Percentiles rank a stretch among this genome's conserved stretches.
Conservation (phyloP, 1,140 invertebrate genomes). For the Zaprionus tsacasi region DNA sequence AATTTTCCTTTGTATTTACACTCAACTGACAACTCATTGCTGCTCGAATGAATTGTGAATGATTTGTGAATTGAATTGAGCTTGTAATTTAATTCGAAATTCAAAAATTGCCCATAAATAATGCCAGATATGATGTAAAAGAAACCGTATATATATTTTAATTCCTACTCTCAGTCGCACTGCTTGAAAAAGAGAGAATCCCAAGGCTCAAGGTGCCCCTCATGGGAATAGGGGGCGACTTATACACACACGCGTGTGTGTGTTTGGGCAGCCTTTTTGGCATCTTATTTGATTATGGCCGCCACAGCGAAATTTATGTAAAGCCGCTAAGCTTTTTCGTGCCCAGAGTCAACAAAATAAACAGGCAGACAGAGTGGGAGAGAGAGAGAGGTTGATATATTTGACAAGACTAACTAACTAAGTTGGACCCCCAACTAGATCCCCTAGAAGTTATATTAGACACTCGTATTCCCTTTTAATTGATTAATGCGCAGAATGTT, state of each 20-base stretch:
- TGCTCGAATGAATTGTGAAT: not conserved
- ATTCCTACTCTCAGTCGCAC: conserved; percentile 12
- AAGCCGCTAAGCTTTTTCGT: conserved; percentile 47
- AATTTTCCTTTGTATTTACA: not conserved
- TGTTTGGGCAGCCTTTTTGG: conserved; percentile 22
- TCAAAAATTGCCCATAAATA: not conserved
- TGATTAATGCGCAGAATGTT: conserved; percentile 69
- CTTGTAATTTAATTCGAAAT: not conserved
- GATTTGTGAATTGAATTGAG: not conserved
- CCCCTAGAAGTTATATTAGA: conserved; percentile 47
- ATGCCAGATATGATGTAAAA: not conserved
- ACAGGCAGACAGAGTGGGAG: not conserved
- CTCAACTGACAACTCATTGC: not conserved
- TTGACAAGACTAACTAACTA: conserved; percentile 37
- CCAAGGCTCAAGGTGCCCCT: not conserved
- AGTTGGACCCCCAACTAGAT: not conserved
- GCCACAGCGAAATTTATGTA: conserved; percentile 64
- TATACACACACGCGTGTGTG: not conserved
- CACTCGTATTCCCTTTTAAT: conserved; percentile 66
- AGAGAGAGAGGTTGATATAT: conserved; percentile 25
- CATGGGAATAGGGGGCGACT: conserved; percentile 1
- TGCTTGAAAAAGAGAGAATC: no score
- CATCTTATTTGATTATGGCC: conserved; percentile 70
- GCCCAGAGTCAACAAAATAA: not conserved
- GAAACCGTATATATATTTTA: conserved; percentile 6